A percentile compares a stretch with the other conserved stretches of the same genome.
These are phyloP conservation scores for Odontomyia ornata DNA, from an alignment of 2,888 invertebrate genomes.

Conservation along the genomic window DNA sequence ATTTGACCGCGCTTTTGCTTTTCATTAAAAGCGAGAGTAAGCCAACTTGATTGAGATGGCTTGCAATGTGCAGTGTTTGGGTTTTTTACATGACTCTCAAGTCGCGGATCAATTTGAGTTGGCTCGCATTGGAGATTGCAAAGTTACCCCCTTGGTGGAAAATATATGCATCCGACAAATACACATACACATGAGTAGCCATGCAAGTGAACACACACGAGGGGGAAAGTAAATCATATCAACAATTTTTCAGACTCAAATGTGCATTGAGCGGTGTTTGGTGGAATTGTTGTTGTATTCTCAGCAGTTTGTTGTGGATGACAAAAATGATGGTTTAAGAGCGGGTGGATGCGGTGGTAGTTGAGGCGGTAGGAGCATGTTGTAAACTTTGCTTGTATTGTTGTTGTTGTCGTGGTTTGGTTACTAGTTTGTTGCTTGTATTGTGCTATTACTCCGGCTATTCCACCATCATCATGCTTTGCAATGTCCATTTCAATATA, in stretches of 20 bases:
- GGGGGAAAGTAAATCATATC: slow-evolving; percentile 50
- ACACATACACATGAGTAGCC: neutral
- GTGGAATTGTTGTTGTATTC: neutral
- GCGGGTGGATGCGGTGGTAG: slow-evolving; percentile 25
- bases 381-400: slow-evolving; percentile 44
- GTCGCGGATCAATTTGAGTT: neutral
- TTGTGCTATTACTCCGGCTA: neutral
- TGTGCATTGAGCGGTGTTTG: slow-evolving; percentile 28
- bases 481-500: slow-evolving; percentile 35
- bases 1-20: neutral
- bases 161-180: slow-evolving; percentile 21
- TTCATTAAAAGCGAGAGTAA: slow-evolving; percentile 16
- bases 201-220: neutral
- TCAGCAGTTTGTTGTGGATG: neutral
- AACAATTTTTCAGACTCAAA: slow-evolving; percentile 24
- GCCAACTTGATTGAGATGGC: neutral
- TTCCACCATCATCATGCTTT: slow-evolving; percentile 23
- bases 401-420: slow-evolving; percentile 51
- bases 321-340: neutral
- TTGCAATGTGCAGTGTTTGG: neutral
- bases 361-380: slow-evolving; percentile 50
- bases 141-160: slow-evolving; percentile 20
- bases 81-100: neutral
- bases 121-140: neutral
- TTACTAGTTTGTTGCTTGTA: slow-evolving; percentile 53